Evolutionary conservation across 2,797 vertebrate genomes (phyloP), one percentile per base, ranked within the genome.

Genomic region (Dicrostonyx torquatus): DNA sequence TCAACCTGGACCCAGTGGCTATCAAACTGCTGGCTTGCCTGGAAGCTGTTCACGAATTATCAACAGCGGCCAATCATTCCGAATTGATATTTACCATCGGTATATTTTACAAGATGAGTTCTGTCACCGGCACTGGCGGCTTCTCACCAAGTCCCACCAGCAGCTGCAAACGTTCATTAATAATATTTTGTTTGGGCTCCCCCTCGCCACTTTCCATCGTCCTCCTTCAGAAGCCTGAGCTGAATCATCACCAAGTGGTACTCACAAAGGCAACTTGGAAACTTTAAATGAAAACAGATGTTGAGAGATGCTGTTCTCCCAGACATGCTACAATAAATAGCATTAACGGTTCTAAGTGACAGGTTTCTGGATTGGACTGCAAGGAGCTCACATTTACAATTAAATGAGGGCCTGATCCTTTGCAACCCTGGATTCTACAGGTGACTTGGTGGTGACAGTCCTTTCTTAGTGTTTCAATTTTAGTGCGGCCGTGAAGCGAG

Each of bases 151-250:
- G 97, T 99, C 98, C 98, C 99, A 98, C 98, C 98, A 99, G 99
- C 99, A 99, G 99, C 99, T 99, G 99, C 97, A 98, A 98, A 98
- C 98, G 98, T 98, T 99, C 99, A 99, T 97, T 97, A 99, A 98
- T 97, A 97, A 98, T 98, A 98, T 98, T 98, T 98, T 97, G 98
- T 99, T 98, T 99, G 98, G 98, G 98, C 98, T 98, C 98, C 97
- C 98, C 97, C 98, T 96, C 97, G 85, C 90, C 97, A 88, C 97
- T 97, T 98, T 97, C 98, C 97, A 97, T 98, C 98, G 98, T 97
- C 96, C 95, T 97, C 94, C 95, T 98, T 98, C 94, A 93, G 96
- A 98, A 98, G 97, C 93, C 97, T 24, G 97, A 99, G 98, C 14
- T 0, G 91, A 92, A 58, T 77, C 18, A 0, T 66, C 87, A 95